These are phyloP conservation scores for Lasioglossum lativentre DNA, from an alignment of 2,888 invertebrate genomes.

Conservation along the genomic window DNA sequence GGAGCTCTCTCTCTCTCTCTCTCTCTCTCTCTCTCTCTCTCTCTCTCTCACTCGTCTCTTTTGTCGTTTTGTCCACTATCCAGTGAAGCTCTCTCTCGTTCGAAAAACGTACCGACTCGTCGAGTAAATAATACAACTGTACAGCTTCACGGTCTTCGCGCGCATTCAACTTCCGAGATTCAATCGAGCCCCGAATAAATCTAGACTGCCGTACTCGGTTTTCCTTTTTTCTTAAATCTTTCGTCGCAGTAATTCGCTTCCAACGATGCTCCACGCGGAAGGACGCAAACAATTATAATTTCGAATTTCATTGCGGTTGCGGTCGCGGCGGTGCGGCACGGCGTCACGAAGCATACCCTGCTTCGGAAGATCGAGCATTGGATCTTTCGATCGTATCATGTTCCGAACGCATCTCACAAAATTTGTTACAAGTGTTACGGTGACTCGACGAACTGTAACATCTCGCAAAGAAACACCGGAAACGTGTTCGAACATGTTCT, in stretches of 20 bases:
- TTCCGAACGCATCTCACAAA: background rate
- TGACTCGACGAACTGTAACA: background rate
- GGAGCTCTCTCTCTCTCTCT: background rate
- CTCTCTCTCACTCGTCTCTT: background rate
- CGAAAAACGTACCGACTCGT: background rate
- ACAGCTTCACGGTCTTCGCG: constrained; percentile 13
- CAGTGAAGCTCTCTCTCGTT: background rate
- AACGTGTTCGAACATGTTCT: background rate
- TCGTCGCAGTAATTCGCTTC: constrained; percentile 1
- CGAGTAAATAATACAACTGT: constrained; percentile 15
- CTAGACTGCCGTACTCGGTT: background rate
- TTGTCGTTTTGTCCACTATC: background rate
- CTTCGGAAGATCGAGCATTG: background rate
- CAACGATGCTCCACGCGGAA: constrained; percentile 14
- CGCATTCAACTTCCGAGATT: constrained; percentile 59
- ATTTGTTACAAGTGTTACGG: background rate
- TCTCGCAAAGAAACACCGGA: background rate
- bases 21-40: too few relatives aligned
- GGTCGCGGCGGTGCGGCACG: too few relatives aligned
- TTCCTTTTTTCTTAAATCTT: background rate
- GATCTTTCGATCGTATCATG: background rate
- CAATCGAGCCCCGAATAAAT: constrained; percentile 10
- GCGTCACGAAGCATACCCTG: background rate
- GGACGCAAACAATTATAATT: constrained; percentile 14
- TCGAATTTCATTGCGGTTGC: background rate